Evolutionary conservation across 1,140 invertebrate species (phyloP).

Genomic region (Drosophila asahinai): DNA sequence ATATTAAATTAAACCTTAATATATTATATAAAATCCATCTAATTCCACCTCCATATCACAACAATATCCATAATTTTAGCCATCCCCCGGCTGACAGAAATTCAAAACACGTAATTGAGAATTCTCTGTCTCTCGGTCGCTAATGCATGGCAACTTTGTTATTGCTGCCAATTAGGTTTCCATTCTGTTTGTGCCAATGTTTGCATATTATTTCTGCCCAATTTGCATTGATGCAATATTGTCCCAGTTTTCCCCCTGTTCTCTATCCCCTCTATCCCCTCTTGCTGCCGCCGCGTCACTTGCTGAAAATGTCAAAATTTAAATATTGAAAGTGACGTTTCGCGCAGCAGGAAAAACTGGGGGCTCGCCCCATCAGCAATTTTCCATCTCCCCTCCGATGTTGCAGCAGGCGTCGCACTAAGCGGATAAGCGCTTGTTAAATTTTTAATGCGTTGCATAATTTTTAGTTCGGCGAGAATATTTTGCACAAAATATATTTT

Average conservation of each 20-base stretch:
- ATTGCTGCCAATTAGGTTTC: constrained; percentile 72
- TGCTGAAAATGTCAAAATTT: constrained; percentile 76
- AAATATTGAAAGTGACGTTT: constrained; percentile 74
- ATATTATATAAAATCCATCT: background rate
- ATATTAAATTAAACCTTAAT: background rate
- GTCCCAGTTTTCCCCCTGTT: background rate
- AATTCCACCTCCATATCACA: background rate
- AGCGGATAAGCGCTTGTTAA: constrained; percentile 83
- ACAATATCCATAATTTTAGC: background rate
- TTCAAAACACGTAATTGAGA: constrained; percentile 47
- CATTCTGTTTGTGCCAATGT: constrained; percentile 67
- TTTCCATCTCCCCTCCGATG: constrained; percentile 5
- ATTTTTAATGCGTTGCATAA: constrained; percentile 83
- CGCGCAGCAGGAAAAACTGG: constrained; percentile 9
- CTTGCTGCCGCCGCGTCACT: constrained; percentile 8
- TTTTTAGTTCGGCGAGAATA: constrained; percentile 74
- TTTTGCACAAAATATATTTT: constrained; percentile 71
- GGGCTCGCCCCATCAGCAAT: background rate
- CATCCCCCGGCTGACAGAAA: background rate
- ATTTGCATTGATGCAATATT: constrained; percentile 72
- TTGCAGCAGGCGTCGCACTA: constrained; percentile 68
- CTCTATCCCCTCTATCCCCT: background rate
- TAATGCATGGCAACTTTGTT: constrained; percentile 47
- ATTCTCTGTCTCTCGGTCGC: constrained; percentile 7
- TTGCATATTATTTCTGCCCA: constrained; percentile 78